Percentiles rank a stretch among this genome's conserved stretches.
phyloP scores from a whole-genome alignment of 30 jellyfish, hydroid and myxozoan species.

The Mastigias papua region DNA sequence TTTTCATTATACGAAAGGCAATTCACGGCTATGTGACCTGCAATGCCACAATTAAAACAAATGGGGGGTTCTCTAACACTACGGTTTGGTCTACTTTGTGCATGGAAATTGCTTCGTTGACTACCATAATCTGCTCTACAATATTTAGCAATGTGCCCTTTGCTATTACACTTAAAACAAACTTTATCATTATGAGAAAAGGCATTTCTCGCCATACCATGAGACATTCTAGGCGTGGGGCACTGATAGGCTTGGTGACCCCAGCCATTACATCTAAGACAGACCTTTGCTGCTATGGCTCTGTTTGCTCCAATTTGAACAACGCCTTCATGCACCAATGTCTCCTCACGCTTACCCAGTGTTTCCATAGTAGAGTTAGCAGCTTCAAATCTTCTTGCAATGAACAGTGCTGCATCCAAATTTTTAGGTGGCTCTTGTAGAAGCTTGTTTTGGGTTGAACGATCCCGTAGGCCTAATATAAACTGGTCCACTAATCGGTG shows the following conservation, averaged over 20 bases:
- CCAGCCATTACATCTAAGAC: slow-evolving; percentile 2
- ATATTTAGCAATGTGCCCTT: slow-evolving; percentile 10
- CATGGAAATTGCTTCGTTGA: not conserved
- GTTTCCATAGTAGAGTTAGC: not conserved
- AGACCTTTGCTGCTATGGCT: not conserved
- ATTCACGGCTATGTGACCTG: no score
- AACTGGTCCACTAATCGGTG: slow-evolving; percentile 2
- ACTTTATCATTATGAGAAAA: not conserved
- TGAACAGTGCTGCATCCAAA: not conserved
- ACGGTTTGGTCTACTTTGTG: not conserved
- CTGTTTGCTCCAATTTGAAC: slow-evolving; percentile 4
- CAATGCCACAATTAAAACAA: no score
- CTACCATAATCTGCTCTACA: not conserved
- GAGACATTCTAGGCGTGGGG: slow-evolving; percentile 10
- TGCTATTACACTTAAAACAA: not conserved
- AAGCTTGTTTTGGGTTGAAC: not conserved
- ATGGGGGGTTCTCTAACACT: slow-evolving; percentile 3
- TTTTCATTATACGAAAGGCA: no score
- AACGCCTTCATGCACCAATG: not conserved
- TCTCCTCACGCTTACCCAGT: slow-evolving; percentile 1
- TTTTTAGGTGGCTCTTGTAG: not conserved
- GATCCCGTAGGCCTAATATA: not conserved
- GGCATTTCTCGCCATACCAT: slow-evolving; percentile 2
- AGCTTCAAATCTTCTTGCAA: not conserved
- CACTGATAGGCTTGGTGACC: slow-evolving; percentile 21